Conservation (phyloP, 1,140 invertebrate species). For the Pseudomyrmex flavicornis region DNA sequence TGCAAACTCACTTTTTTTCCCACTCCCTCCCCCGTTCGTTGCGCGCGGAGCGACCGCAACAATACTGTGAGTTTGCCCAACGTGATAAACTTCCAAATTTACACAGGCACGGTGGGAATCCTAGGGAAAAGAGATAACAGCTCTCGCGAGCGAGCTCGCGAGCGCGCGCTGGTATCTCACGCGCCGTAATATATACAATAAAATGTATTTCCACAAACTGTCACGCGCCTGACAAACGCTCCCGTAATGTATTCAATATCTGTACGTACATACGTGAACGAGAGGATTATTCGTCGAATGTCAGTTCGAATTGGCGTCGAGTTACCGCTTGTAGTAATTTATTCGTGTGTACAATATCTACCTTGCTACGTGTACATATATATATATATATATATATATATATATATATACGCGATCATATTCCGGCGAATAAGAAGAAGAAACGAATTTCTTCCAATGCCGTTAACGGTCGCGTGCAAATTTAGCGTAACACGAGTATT, state of each 20-base stretch:
- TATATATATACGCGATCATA: background rate
- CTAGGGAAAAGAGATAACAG: conserved; percentile 56
- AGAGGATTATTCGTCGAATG: conserved; percentile 41
- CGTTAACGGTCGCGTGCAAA: conserved; percentile 10
- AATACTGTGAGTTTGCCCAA: conserved; percentile 56
- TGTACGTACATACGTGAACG: conserved; percentile 45
- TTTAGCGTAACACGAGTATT: background rate
- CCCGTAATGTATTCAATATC: conserved; percentile 47
- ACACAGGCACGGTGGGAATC: conserved; percentile 39
- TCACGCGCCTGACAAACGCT: conserved; percentile 50
- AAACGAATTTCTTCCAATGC: conserved; percentile 2
- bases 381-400: too few species aligned
- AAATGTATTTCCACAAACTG: conserved; percentile 59
- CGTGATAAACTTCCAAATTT: conserved; percentile 60
- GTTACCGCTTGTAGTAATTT: conserved; percentile 23
- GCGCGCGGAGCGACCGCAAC: conserved; percentile 34
- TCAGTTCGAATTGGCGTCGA: conserved; percentile 29
- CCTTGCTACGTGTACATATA: background rate
- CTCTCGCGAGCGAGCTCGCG: too few species aligned
- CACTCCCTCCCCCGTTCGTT: background rate
- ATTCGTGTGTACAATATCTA: background rate
- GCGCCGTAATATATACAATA: conserved; percentile 60
- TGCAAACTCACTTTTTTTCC: conserved; percentile 49
- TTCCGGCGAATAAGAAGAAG: background rate
- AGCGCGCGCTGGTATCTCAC: conserved; percentile 30